Evolutionary conservation across 1,140 invertebrate genomes (phyloP).

Genomic region (Amphibalanus amphitrite): DNA sequence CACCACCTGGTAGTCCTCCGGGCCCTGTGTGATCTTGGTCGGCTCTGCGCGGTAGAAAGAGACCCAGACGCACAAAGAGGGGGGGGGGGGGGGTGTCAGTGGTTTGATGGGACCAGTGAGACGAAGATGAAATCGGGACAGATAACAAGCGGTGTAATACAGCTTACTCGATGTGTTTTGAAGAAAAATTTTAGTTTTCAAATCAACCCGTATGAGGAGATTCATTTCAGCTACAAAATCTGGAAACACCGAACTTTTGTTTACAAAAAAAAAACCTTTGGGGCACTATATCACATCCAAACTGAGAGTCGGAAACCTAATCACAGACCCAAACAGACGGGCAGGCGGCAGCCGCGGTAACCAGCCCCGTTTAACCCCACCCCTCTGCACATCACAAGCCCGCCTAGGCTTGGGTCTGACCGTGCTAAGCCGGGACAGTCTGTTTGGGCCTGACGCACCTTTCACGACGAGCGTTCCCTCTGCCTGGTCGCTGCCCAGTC

Average conservation of each 20-base stretch:
- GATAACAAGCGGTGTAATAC: not conserved
- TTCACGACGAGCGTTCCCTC: slow-evolving; percentile 61
- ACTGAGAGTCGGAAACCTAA: too few relatives aligned
- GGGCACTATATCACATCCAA: too few relatives aligned
- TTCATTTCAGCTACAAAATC: too few relatives aligned
- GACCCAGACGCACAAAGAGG: slow-evolving; percentile 17
- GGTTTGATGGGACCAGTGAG: not conserved
- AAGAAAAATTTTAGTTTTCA: not conserved
- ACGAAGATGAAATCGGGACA: not conserved
- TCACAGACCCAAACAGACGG: too few relatives aligned
- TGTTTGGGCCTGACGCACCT: slow-evolving; percentile 20
- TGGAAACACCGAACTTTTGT: too few relatives aligned
- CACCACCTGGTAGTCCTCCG: slow-evolving; percentile 75
- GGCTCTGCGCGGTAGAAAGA: slow-evolving; percentile 34
- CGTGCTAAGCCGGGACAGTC: too few relatives aligned
- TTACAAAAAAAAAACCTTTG: too few relatives aligned
- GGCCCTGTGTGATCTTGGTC: slow-evolving; percentile 65
- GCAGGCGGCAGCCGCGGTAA: too few relatives aligned
- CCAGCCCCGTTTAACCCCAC: too few relatives aligned
- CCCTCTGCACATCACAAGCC: too few relatives aligned
- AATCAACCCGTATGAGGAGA: not conserved
- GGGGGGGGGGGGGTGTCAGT: not conserved
- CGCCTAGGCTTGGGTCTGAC: too few relatives aligned
- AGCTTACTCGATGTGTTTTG: not conserved
- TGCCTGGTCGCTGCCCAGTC: slow-evolving; percentile 60